Percentiles rank a stretch among this genome's conserved stretches.
phyloP scores from a whole-genome alignment of 2,797 vertebrate genomes.

The Potorous gilbertii region DNA sequence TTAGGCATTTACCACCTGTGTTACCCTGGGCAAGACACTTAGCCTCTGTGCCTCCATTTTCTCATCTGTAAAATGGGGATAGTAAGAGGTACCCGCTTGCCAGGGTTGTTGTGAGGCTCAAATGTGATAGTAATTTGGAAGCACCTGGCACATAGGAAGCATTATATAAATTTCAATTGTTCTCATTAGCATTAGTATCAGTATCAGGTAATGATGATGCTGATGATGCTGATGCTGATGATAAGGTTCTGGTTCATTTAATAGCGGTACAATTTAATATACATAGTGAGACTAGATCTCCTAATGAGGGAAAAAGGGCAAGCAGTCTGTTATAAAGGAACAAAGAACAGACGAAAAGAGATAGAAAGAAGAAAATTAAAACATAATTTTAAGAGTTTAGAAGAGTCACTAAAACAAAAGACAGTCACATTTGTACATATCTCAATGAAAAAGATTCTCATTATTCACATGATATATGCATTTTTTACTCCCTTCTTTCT shows the following conservation, averaged over 20 bases:
- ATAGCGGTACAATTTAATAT: not conserved
- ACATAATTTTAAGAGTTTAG: not conserved
- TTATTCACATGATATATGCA: not conserved
- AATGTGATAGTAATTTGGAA: not conserved
- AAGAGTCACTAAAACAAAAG: too few species aligned
- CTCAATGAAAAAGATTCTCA: not conserved
- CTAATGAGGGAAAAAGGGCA: not conserved
- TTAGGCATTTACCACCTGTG: not conserved
- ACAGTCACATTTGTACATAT: not conserved
- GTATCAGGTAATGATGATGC: not conserved
- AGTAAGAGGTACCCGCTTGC: not conserved
- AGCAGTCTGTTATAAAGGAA: not conserved
- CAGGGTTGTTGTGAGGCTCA: not conserved
- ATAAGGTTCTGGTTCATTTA: not conserved
- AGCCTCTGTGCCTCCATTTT: not conserved
- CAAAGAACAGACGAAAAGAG: not conserved
- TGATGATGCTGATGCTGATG: not conserved
- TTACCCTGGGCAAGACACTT: not conserved
- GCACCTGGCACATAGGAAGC: not conserved
- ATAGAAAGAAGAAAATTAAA: not conserved
- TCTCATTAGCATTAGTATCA: not conserved
- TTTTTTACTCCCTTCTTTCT: not conserved
- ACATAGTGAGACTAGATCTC: not conserved
- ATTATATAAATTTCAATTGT: not conserved
- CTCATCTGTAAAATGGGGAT: not conserved